These are phyloP conservation scores for Caenorhabditis afra DNA, from an alignment of 2,888 invertebrate genomes.

Conservation along the genomic window DNA sequence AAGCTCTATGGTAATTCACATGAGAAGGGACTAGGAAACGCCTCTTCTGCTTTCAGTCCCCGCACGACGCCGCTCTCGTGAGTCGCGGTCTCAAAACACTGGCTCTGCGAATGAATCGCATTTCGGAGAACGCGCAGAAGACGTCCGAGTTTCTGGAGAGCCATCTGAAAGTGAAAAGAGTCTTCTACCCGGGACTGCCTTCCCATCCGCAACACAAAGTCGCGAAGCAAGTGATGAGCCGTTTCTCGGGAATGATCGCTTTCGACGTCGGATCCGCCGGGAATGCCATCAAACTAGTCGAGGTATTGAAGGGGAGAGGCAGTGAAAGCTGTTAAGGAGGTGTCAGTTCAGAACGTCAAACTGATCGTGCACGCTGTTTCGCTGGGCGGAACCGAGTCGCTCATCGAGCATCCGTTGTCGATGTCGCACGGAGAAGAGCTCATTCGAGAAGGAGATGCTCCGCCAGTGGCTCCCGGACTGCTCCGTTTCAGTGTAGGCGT, in stretches of 20 bases:
- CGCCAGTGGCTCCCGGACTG: slow-evolving; percentile 49
- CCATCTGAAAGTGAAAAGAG: slow-evolving; percentile 60
- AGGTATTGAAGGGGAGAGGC: slow-evolving; percentile 33
- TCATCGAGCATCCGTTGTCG: slow-evolving; percentile 68
- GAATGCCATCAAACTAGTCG: slow-evolving; percentile 55
- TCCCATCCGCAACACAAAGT: slow-evolving; percentile 70
- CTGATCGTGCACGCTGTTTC: slow-evolving; percentile 67
- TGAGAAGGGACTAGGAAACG: neutral
- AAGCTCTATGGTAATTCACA: slow-evolving; percentile 48
- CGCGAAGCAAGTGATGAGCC: slow-evolving; percentile 59
- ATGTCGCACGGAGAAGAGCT: slow-evolving; percentile 65
- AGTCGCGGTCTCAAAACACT: slow-evolving; percentile 72
- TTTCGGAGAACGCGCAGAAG: slow-evolving; percentile 62
- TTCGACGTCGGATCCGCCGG: slow-evolving; percentile 62
- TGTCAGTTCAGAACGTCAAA: neutral
- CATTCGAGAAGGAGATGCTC: slow-evolving; percentile 23
- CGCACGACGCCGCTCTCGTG: slow-evolving; percentile 68
- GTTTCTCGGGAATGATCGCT: slow-evolving; percentile 69
- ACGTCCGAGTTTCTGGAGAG: slow-evolving; percentile 65
- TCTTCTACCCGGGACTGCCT: slow-evolving; percentile 71
- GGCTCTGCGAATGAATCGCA: slow-evolving; percentile 66
- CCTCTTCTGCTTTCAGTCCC: slow-evolving; percentile 45
- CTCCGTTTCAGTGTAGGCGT: slow-evolving; percentile 78
- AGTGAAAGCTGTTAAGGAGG: too few species aligned
- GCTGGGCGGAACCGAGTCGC: slow-evolving; percentile 70